These are phyloP conservation scores for Epizoanthus fatuus DNA, from an alignment of 92 coral and sea anemone genomes.

Conservation along the genomic window DNA sequence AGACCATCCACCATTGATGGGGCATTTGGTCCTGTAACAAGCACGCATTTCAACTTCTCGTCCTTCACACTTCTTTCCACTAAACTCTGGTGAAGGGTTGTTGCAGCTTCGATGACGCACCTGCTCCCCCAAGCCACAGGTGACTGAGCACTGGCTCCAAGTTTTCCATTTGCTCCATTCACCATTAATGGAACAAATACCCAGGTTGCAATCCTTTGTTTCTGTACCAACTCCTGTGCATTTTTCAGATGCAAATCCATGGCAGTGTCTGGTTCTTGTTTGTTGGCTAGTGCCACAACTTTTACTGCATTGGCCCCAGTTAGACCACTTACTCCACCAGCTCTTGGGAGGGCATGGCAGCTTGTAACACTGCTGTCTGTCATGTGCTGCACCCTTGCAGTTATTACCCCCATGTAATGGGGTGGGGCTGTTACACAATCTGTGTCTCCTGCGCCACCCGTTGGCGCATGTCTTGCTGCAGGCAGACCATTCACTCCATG, in stretches of 20 bases:
- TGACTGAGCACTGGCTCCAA: constrained; percentile 80
- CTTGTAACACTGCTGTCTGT: constrained; percentile 60
- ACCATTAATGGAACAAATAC: constrained; percentile 72
- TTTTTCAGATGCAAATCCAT: not conserved
- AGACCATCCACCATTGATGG: constrained; percentile 67
- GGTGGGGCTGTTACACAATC: constrained; percentile 68
- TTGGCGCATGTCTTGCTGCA: constrained; percentile 82
- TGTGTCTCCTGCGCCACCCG: constrained; percentile 67
- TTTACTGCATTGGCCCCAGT: constrained; percentile 74
- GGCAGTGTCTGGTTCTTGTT: constrained; percentile 70
- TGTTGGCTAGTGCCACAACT: constrained; percentile 69
- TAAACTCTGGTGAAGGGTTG: constrained; percentile 68
- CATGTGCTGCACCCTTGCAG: constrained; percentile 68
- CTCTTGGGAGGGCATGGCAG: constrained; percentile 75
- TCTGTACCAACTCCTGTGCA: constrained; percentile 69
- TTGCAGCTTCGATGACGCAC: constrained; percentile 69
- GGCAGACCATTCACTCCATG: constrained; percentile 87
- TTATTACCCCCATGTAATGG: constrained; percentile 54
- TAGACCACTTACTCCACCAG: constrained; percentile 83
- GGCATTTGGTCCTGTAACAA: constrained; percentile 60
- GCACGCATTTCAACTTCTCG: constrained; percentile 48
- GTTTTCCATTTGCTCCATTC: constrained; percentile 88
- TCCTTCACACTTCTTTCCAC: constrained; percentile 76
- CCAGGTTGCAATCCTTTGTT: constrained; percentile 50
- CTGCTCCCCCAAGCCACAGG: constrained; percentile 85